Base-by-base conservation (phyloP, 2,888 invertebrate genomes). In the Drosophila sordidula region DNA sequence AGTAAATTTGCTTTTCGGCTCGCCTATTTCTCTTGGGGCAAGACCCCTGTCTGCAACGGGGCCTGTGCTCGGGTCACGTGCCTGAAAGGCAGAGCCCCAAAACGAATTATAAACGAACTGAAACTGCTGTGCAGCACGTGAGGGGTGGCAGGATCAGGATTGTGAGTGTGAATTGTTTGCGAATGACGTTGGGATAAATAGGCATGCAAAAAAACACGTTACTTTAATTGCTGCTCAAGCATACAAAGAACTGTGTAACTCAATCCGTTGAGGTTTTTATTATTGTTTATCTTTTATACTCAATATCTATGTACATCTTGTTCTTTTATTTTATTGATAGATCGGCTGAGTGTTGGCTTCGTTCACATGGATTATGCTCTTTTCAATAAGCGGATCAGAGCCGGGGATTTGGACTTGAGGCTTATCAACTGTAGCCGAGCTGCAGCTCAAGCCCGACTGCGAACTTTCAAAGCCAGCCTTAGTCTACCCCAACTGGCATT, bases 41-140 rank as follows among this genome's bases (percentile, higher is more conserved):
- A 14, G 44, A 38, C 38, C 39, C 41, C 4, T 49, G 45, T 26
- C 9, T 26, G 29, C 58, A 4, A 4, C 12, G 42, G 18, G 29
- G 56, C 42, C 52, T 52, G 46, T 58, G 70, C 61, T 51, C 36
- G 47, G 50, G 78, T 77, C 79, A 78, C 63, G 69, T 83, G 71
- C 58, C 49, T 25, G 32, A 16, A 41, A 29, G 47, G 41, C 44
- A 26, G 51, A 32, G n/a, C 11, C 44, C 44, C 46, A 59, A 51
- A 54, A 39, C 67, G 62, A 68, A 67, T 76, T 56, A 59, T 42
- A 45, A 65, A 45, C 32, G 57, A 61, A 46, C 56, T 45, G 44
- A 25, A 38, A 22, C 26, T 36, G 44, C 42, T 25, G 25, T 3
- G 38, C 11, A 32, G 63, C 16, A 11, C 25, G 69, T 45, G 52